Evolutionary conservation across 2,888 invertebrate species (phyloP).

Genomic region (Andrena bicolor): DNA sequence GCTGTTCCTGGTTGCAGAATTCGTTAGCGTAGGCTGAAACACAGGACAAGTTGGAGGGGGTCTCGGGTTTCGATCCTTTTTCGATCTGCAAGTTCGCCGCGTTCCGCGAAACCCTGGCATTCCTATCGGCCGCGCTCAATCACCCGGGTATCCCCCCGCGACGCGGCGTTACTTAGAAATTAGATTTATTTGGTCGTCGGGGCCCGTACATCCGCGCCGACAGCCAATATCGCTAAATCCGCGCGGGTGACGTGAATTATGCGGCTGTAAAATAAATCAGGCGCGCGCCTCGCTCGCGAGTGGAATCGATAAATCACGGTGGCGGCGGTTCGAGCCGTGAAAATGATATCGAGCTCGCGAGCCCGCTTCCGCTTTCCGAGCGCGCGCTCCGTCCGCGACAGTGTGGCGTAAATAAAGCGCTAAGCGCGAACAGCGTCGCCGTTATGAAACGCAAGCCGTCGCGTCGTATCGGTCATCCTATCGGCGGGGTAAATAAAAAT

Average conservation of each 20-base stretch:
- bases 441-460: slow-evolving; percentile 10
- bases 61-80: not conserved
- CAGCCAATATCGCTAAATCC: slow-evolving; percentile 39
- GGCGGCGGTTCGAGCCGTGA: slow-evolving; percentile 17
- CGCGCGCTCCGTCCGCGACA: not conserved
- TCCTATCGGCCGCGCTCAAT: not conserved
- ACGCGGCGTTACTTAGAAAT: not conserved
- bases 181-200: slow-evolving; percentile 25
- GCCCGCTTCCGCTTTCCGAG: slow-evolving; percentile 42
- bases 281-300: not conserved
- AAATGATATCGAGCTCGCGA: slow-evolving; percentile 43
- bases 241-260: slow-evolving; percentile 31
- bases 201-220: slow-evolving; percentile 4
- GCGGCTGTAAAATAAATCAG: slow-evolving; percentile 51
- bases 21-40: too few species aligned
- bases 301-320: slow-evolving; percentile 35
- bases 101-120: not conserved
- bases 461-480: slow-evolving; percentile 1
- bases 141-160: not conserved
- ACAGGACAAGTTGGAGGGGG: not conserved
- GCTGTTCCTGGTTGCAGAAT: too few species aligned
- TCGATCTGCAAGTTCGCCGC: slow-evolving; percentile 13
- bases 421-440: slow-evolving; percentile 4
- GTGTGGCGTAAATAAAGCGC: slow-evolving; percentile 13
- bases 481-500: not conserved